Conservation (phyloP, 2,797 vertebrate genomes). For the Coendou prehensilis region DNA sequence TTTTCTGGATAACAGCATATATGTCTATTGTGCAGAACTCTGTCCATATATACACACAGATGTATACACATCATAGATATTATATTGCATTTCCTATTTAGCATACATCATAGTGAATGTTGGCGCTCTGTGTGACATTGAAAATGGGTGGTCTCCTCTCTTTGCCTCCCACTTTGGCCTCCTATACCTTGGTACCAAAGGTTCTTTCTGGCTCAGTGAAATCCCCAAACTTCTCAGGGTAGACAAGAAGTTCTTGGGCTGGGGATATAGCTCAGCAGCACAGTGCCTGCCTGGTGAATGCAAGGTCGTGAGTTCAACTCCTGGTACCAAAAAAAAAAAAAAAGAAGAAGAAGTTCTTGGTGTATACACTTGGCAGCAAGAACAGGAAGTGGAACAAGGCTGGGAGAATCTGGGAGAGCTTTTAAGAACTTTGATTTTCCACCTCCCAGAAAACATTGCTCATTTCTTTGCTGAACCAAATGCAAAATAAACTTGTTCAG, state of each 20-base stretch:
- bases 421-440: not conserved
- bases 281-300: too few relatives aligned
- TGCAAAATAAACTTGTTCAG: constrained; percentile 57
- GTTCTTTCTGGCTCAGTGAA: not conserved
- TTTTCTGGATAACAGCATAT: not conserved
- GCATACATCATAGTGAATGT: not conserved
- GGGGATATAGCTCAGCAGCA: too few relatives aligned
- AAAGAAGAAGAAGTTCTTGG: too few relatives aligned
- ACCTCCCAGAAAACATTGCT: not conserved
- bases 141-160: not conserved
- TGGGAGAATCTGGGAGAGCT: not conserved
- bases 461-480: constrained; percentile 47
- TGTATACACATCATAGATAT: too few relatives aligned
- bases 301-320: too few relatives aligned
- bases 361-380: not conserved
- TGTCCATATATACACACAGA: not conserved
- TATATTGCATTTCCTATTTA: not conserved
- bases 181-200: not conserved
- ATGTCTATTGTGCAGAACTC: not conserved
- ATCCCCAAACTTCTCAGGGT: not conserved
- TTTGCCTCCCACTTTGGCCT: not conserved
- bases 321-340: too few relatives aligned
- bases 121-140: not conserved
- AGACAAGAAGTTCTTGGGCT: not conserved
- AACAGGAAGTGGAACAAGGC: not conserved